A percentile compares a stretch with the other conserved stretches of the same genome.
Conservation (phyloP, 2,888 invertebrate genomes). For the Philopedon plagiatum region DNA sequence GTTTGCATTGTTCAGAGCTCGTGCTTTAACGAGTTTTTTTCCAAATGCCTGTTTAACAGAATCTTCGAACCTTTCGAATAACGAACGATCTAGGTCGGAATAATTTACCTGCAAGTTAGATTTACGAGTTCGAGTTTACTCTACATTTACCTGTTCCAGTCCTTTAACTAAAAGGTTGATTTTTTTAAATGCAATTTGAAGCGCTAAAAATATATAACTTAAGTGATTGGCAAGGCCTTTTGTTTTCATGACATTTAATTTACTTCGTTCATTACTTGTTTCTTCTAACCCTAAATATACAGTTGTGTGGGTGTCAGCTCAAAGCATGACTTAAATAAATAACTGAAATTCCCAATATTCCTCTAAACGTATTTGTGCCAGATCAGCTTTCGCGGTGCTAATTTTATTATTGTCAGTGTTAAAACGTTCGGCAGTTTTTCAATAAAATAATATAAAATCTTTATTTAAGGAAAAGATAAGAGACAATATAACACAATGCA, state of each 20-base stretch:
- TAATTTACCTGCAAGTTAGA: not conserved
- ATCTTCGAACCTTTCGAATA: not conserved
- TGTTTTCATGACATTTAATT: constrained; percentile 13
- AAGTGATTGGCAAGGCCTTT: not conserved
- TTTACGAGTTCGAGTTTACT: not conserved
- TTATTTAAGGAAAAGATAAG: too few relatives aligned
- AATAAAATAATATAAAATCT: too few relatives aligned
- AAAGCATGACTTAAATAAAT: constrained; percentile 8
- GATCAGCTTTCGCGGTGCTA: not conserved
- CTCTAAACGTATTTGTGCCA: not conserved
- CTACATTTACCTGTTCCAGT: not conserved
- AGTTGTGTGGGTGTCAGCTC: constrained; percentile 7
- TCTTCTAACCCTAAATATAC: not conserved
- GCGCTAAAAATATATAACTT: not conserved
- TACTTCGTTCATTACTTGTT: constrained; percentile 4
- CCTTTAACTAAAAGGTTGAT: not conserved
- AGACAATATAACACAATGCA: too few relatives aligned
- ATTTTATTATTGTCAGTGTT: not conserved
- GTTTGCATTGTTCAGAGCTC: too few relatives aligned
- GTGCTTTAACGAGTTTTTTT: not conserved
- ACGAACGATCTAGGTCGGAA: not conserved
- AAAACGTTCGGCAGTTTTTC: too few relatives aligned
- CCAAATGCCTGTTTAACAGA: not conserved
- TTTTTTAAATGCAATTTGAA: not conserved
- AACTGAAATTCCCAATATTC: constrained; percentile 6